Conservation (phyloP, 2,888 invertebrate genomes). For the Leptogaster cylindrica region DNA sequence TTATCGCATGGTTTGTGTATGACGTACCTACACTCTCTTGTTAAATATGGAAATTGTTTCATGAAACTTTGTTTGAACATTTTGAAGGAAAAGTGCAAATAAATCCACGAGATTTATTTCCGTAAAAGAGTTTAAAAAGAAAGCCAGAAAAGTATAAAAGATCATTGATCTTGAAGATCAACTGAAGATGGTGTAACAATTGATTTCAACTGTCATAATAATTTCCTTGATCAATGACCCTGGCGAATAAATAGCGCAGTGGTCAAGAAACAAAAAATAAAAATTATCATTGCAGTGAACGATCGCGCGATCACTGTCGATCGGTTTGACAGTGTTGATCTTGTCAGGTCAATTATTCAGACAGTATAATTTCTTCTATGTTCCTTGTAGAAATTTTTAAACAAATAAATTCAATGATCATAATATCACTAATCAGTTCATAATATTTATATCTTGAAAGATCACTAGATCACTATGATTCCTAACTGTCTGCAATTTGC, state of each 20-base stretch:
- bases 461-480: neutral
- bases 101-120: neutral
- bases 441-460: neutral
- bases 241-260: neutral
- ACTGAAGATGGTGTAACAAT: constrained; percentile 15
- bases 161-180: neutral
- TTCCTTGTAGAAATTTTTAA: no score
- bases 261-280: neutral
- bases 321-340: no score
- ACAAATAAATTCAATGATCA: no score
- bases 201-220: constrained; percentile 26
- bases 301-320: no score
- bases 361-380: no score
- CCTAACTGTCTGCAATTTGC: neutral
- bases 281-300: no score
- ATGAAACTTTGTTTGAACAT: constrained; percentile 19
- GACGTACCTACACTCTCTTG: neutral
- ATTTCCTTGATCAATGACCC: constrained; percentile 21
- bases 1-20: constrained; percentile 7
- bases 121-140: no score
- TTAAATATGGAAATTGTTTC: constrained; percentile 4
- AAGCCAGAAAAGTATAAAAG: no score
- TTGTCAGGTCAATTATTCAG: no score
- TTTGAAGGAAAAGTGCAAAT: constrained; percentile 2
- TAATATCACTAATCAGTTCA: no score